Conservation (phyloP, 2,888 invertebrate genomes). For the Andrena bicolor region DNA sequence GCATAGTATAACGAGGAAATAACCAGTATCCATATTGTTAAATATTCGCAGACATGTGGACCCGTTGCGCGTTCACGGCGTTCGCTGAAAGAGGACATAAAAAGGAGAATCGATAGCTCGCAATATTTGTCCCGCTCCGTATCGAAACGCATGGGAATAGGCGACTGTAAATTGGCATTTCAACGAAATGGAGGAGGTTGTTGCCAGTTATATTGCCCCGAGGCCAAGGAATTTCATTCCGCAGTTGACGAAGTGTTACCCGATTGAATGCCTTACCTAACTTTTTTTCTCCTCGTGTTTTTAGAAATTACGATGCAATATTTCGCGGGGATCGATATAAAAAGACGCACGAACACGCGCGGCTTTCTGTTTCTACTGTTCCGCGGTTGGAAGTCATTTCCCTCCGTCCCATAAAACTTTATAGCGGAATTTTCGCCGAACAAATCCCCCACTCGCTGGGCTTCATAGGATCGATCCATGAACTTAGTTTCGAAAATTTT, state of each 20-base stretch:
- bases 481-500: constrained; percentile 30
- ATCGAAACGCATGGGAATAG: background rate
- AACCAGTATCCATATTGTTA: constrained; percentile 57
- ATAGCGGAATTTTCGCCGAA: background rate
- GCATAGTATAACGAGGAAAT: constrained; percentile 45
- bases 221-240: background rate
- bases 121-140: constrained; percentile 21
- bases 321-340: background rate
- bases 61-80: constrained; percentile 11
- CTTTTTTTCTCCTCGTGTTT: too few species aligned
- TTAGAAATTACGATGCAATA: background rate
- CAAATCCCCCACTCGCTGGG: background rate
- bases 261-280: background rate
- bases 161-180: background rate
- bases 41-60: constrained; percentile 57
- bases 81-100: constrained; percentile 1
- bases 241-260: background rate
- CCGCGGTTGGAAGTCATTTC: background rate
- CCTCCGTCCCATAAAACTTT: background rate
- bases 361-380: background rate
- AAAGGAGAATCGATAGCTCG: constrained; percentile 43
- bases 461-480: background rate
- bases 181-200: background rate
- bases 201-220: background rate
- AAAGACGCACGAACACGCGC: background rate